Conservation (phyloP, 2,113 vertebrate genomes). For the Apodemus sylvaticus region DNA sequence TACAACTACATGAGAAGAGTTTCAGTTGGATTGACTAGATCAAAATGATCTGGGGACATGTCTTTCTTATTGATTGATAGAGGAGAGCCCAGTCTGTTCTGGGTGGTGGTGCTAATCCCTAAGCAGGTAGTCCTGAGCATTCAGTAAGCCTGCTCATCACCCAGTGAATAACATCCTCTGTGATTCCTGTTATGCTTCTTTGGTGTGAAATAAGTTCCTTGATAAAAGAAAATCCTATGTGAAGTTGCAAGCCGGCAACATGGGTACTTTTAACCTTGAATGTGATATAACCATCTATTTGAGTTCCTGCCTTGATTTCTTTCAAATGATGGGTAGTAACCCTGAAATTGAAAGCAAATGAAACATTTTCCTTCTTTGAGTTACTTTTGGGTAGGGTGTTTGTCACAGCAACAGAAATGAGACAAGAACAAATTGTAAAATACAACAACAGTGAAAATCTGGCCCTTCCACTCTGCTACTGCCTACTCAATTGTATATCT, state of each 20-base stretch:
- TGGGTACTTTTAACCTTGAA: neutral
- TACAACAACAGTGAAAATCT: neutral
- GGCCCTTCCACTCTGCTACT: fast-evolving
- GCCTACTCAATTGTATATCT: neutral
- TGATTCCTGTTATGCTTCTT: neutral
- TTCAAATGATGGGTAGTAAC: neutral
- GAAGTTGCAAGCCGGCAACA: neutral
- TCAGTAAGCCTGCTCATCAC: neutral
- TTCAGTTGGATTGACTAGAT: neutral
- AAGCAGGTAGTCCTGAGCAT: neutral
- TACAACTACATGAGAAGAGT: neutral
- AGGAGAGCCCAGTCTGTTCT: neutral
- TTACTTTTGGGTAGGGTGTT: neutral
- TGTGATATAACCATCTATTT: neutral
- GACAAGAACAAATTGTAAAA: neutral
- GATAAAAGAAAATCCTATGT: neutral
- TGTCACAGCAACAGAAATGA: neutral
- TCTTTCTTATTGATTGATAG: neutral
- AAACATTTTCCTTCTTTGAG: neutral
- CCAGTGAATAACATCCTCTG: neutral
- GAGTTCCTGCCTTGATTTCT: neutral
- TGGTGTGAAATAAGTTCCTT: no score
- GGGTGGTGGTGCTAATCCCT: neutral
- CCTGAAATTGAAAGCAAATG: neutral
- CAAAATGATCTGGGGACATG: neutral